These are phyloP conservation scores for Mystacides longicornis DNA, from an alignment of 2,888 invertebrate species.

Conservation along the genomic window DNA sequence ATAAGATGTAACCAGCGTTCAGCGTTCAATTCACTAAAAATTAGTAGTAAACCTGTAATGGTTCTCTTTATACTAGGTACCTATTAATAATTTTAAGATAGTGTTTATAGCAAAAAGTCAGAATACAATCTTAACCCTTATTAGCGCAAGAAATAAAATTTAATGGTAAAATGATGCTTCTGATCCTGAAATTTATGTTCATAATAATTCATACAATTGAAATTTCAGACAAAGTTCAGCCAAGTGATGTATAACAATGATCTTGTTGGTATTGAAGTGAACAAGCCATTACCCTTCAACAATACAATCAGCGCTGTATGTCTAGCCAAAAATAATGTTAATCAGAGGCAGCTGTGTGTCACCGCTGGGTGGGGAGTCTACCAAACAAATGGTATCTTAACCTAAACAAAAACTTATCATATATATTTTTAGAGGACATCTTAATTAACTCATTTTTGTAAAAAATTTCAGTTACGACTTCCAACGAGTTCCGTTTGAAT, in stretches of 20 bases:
- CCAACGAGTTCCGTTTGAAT: constrained; percentile 43
- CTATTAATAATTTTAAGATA: too few relatives aligned
- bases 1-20: too few relatives aligned
- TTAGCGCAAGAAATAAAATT: too few relatives aligned
- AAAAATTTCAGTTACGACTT: constrained; percentile 34
- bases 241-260: constrained; percentile 52
- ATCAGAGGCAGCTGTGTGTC: constrained; percentile 48
- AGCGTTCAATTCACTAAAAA: too few relatives aligned
- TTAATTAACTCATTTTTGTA: neutral
- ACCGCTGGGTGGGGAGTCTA: constrained; percentile 52
- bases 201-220: too few relatives aligned
- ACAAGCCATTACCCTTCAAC: constrained; percentile 43
- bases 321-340: constrained; percentile 41
- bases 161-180: too few relatives aligned
- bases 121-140: too few relatives aligned
- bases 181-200: too few relatives aligned
- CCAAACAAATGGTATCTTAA: constrained; percentile 17
- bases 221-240: constrained; percentile 42
- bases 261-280: constrained; percentile 48
- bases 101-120: too few relatives aligned
- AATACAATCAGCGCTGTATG: constrained; percentile 51
- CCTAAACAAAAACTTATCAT: neutral
- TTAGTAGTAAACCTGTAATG: too few relatives aligned
- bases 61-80: too few relatives aligned
- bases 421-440: neutral